Evolutionary conservation across 2,888 invertebrate genomes (phyloP).

Genomic region (Rotaria magnacalcarata): DNA sequence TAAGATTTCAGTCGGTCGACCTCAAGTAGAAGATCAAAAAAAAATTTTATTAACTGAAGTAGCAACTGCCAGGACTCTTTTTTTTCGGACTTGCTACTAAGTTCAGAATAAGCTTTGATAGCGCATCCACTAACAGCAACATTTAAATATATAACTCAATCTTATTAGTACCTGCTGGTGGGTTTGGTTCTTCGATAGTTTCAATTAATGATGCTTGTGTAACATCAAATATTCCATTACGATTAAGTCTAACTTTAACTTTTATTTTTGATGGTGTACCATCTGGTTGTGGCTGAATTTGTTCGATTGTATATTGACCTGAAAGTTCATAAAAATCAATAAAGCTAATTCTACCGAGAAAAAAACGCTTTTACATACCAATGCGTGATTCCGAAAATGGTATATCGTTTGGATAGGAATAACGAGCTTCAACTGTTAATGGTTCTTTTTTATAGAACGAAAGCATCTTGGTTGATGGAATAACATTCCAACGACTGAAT

Average conservation of each 20-base stretch:
- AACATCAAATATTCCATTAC: conserved; percentile 83
- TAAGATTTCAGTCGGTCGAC: not conserved
- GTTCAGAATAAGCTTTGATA: too few species aligned
- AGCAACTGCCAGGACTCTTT: too few species aligned
- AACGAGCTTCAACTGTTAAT: conserved; percentile 46
- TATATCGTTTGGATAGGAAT: conserved; percentile 48
- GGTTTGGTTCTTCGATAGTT: conserved; percentile 49
- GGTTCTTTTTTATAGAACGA: conserved; percentile 84
- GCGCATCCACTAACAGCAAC: too few species aligned
- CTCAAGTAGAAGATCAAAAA: too few species aligned
- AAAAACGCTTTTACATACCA: conserved; percentile 60
- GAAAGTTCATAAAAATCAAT: not conserved
- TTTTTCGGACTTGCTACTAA: too few species aligned
- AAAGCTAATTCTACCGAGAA: too few species aligned
- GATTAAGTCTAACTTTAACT: conserved; percentile 86
- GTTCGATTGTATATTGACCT: conserved; percentile 59
- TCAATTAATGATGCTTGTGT: conserved; percentile 73
- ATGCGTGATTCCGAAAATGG: conserved; percentile 64
- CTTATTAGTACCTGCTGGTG: not conserved
- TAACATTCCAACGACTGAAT: conserved; percentile 77
- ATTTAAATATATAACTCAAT: not conserved
- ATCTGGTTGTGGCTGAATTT: conserved; percentile 74
- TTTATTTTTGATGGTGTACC: conserved; percentile 91
- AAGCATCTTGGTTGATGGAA: conserved; percentile 87
- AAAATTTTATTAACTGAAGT: too few species aligned